Percentiles rank a stretch among this genome's conserved stretches.
phyloP scores from a whole-genome alignment of 2,888 invertebrate genomes.

The Pristionchus japonicus region DNA sequence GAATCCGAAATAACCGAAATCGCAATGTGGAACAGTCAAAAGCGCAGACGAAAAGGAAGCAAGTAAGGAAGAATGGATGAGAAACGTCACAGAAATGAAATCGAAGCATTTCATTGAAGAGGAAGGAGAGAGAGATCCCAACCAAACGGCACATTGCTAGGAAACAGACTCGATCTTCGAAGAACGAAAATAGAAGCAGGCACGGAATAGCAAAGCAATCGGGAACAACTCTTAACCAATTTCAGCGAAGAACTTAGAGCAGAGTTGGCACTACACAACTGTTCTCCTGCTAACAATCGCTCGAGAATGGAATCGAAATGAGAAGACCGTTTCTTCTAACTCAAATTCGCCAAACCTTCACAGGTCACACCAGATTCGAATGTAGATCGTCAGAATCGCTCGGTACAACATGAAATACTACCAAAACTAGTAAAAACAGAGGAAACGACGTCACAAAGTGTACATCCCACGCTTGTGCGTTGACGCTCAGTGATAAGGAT shows the following conservation, averaged over 20 bases:
- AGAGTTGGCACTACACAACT: no score
- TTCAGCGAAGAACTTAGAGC: not conserved
- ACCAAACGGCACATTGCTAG: not conserved
- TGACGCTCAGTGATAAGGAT: not conserved
- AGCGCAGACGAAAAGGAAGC: not conserved
- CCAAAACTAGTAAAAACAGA: not conserved
- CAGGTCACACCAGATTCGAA: no score
- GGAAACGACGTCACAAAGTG: constrained; percentile 1
- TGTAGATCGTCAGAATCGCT: not conserved
- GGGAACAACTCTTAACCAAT: not conserved
- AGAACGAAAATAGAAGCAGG: not conserved
- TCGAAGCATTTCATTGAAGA: not conserved
- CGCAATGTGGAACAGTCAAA: no score
- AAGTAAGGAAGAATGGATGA: not conserved
- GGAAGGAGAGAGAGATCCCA: not conserved
- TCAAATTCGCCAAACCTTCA: no score
- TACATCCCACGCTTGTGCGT: not conserved
- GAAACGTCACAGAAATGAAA: not conserved
- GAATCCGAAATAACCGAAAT: no score
- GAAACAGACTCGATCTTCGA: not conserved
- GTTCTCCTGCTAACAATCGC: no score
- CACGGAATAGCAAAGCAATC: not conserved
- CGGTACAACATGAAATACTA: not conserved
- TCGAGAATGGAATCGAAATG: no score
- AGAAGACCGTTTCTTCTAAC: no score